Evolutionary conservation across 2,797 vertebrate species (phyloP).

Genomic region (Anolis apletophallus): DNA sequence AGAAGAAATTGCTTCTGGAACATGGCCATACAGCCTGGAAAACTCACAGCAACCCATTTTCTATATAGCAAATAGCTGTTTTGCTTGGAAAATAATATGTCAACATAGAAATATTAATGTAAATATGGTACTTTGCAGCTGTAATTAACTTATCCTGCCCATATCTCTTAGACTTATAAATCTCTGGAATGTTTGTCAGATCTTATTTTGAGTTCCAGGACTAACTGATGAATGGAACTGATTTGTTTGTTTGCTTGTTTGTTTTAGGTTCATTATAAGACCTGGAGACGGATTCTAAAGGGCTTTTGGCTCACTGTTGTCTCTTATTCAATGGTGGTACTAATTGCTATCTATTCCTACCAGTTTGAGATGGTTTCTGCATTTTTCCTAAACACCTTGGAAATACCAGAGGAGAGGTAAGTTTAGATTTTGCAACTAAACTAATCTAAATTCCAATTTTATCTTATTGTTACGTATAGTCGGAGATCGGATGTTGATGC

Average conservation of each 20-base stretch:
- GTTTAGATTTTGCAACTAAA: not conserved
- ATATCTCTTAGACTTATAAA: not conserved
- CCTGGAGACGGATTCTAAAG: constrained; percentile 79
- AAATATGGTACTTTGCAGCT: not conserved
- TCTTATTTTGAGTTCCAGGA: not conserved
- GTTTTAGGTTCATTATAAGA: constrained; percentile 73
- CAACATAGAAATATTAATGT: too few relatives aligned
- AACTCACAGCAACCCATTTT: too few relatives aligned
- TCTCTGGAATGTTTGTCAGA: not conserved
- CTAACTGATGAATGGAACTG: not conserved
- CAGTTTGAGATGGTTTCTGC: constrained; percentile 83
- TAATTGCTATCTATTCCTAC: constrained; percentile 82
- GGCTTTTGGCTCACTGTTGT: constrained; percentile 82
- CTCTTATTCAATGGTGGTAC: constrained; percentile 83
- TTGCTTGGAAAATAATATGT: too few relatives aligned
- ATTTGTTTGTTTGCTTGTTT: not conserved
- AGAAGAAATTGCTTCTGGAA: too few relatives aligned
- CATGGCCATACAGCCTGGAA: too few relatives aligned
- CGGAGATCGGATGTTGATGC: not conserved
- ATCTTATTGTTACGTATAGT: not conserved
- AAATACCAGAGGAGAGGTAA: constrained; percentile 81
- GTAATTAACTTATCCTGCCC: not conserved
- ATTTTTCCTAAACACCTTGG: constrained; percentile 81
- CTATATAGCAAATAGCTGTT: too few relatives aligned
- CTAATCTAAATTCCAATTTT: not conserved